phyloP scores from a whole-genome alignment of 2,888 invertebrate genomes.

The Agonopterix heracliana region DNA sequence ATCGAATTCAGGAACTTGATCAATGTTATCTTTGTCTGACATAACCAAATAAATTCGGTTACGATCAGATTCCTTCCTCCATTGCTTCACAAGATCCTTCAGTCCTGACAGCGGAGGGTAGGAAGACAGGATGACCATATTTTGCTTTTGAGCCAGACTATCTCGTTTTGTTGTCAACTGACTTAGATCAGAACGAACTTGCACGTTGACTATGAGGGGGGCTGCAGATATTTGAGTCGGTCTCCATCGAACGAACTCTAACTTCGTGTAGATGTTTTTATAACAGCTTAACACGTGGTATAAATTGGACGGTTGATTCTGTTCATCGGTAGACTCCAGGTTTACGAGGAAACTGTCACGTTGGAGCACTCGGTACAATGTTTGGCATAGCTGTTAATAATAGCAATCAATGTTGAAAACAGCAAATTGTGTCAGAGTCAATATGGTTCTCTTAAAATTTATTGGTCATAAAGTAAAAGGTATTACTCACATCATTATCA shows the following conservation, averaged over 20 bases:
- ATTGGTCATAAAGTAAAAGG: too few relatives aligned
- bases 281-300: constrained; percentile 24
- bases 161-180: constrained; percentile 20
- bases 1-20: constrained; percentile 32
- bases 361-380: constrained; percentile 18
- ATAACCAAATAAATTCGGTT: constrained; percentile 33
- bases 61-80: constrained; percentile 26
- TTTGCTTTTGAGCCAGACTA: constrained; percentile 24
- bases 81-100: constrained; percentile 27
- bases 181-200: constrained; percentile 23
- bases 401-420: too few relatives aligned
- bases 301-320: constrained; percentile 18
- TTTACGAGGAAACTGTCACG: constrained; percentile 29
- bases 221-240: constrained; percentile 17
- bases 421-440: too few relatives aligned
- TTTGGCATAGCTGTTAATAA: constrained; percentile 21
- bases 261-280: constrained; percentile 12
- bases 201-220: constrained; percentile 25
- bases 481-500: constrained; percentile 26
- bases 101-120: constrained; percentile 29
- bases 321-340: constrained; percentile 14
- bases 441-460: too few relatives aligned
- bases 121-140: constrained; percentile 26
- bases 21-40: constrained; percentile 27
- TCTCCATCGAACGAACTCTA: constrained; percentile 27